Base-by-base conservation (phyloP, 2,113 vertebrate species). In the Istiophorus platypterus region DNA sequence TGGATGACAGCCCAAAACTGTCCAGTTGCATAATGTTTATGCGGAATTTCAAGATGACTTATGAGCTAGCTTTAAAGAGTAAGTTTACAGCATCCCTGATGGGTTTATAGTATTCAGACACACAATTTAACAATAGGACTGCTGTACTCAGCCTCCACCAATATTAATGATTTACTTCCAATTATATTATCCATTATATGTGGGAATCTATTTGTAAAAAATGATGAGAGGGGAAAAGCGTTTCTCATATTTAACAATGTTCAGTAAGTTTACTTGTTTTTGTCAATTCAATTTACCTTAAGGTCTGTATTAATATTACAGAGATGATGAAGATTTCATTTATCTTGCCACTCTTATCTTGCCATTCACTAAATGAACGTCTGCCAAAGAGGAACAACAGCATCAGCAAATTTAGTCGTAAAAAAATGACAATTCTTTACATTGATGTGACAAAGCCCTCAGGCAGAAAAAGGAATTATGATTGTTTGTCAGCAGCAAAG, bases 1-100 rank as follows among this genome's bases (percentile, higher is more conserved):
- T 47, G 70, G 51, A 72, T 66, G 73, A 66, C 73, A 81, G 85
- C 71, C 68, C 75, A 61, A 57, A 85, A 67, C 52, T 81, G 77
- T 77, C 85, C 37, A 29, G n/a, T 47, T 52, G 61, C 72, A 70
- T 84, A 76, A 89, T 37, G 62, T 66, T 74, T 68, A 82, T 22
- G 27, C n/a, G 57, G 1, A 78, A 62, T 45, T 66, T 58, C 52
- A 61, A 52, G 37, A 64, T 82, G 29, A 85, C 84, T 74, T 72
- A 71, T 84, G 42, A 82, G 84, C 18, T 18, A 14, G 24, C 47
- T 62, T 68, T 75, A 47, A 64, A 72, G n/a, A 78, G 56, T 20
- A 9, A 45, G 31, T 57, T 69, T n/a, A 57, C 41, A 34, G 26
- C 29, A 24, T 24, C 20, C 26, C 11, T 11, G 0, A 3, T 61